Evolutionary conservation across 2,888 invertebrate genomes (phyloP), one percentile per base, ranked within the genome.

Genomic region (Notocelia uddmanniana): DNA sequence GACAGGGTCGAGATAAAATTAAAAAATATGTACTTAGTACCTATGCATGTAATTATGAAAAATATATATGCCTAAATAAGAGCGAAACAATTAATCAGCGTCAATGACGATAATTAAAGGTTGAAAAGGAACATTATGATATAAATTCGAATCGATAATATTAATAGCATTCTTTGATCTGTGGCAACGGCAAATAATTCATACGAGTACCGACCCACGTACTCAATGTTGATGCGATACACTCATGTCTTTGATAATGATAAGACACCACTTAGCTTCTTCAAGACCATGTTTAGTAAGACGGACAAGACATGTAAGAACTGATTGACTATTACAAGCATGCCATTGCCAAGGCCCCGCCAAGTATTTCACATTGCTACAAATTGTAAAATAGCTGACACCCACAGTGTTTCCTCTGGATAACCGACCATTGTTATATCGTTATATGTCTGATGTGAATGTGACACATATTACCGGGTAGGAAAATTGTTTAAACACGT

Each of bases 281-380:
- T 41, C 26, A 31, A 45, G 15, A 19, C 50, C 5, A 41, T 58
- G 37, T 58, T 70, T 45, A 55, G 67, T 55, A 71, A 54, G 60
- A 66, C 54, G 54, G 66, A 55, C 69, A 63, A 62, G 69, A 41
- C 59, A 23, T 48, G 21, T 55, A 59, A 59, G 31, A 66, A 67
- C 63, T 63, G 54, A 71, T 71, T 67, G 66, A 60, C 70, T 59
- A 52, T 59, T 52, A 52, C 60, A 78, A 77, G 77, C 79, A 74
- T 81, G 79, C 78, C 81, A 82, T 74, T 81, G 80, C 76, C 80
- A 81, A 74, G 81, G 81, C 60, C 74, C 81, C 26, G 34, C 50
- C 63, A 70, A 70, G 68, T 62, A 69, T 68, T 71, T 64, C 64
- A 72, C 64, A 74, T 73, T 69, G 37, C 59, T 59, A 62, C 64